Percentiles rank a stretch among this genome's conserved stretches.
These are phyloP conservation scores for Catalaphyllia jardinei DNA, from an alignment of 64 coral and sea anemone genomes.

Conservation along the genomic window DNA sequence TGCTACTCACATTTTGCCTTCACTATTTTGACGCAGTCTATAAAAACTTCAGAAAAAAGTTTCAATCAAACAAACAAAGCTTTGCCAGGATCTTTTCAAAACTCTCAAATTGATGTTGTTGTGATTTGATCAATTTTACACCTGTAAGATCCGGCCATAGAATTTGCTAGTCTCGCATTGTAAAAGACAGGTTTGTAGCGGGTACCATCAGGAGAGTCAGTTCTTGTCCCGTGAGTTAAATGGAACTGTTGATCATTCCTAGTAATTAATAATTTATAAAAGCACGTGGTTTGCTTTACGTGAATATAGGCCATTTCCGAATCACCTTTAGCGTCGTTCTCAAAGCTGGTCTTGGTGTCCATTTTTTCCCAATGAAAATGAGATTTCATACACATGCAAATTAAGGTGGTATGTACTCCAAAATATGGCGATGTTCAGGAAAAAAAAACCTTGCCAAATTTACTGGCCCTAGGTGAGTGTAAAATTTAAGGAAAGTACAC, in stretches of 20 bases:
- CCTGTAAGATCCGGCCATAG: background rate
- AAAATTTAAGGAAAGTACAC: too few relatives aligned
- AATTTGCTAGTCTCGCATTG: background rate
- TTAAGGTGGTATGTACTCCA: too few relatives aligned
- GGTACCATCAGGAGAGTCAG: background rate
- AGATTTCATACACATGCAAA: too few relatives aligned
- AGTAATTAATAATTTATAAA: constrained; percentile 6
- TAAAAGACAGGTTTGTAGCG: constrained; percentile 5
- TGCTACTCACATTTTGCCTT: too few relatives aligned
- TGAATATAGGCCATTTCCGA: too few relatives aligned
- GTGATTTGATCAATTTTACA: background rate
- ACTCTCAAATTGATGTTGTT: background rate
- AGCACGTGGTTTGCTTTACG: background rate
- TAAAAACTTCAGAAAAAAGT: background rate
- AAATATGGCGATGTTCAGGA: too few relatives aligned
- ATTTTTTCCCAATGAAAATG: too few relatives aligned
- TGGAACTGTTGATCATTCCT: background rate
- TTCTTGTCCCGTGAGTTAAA: background rate
- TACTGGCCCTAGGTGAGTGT: too few relatives aligned
- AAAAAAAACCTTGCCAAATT: too few relatives aligned
- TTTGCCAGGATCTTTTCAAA: background rate
- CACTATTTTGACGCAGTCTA: too few relatives aligned
- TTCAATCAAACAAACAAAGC: background rate
- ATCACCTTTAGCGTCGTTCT: too few relatives aligned
- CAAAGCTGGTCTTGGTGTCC: too few relatives aligned